Evolutionary conservation across 2,888 invertebrate species (phyloP), one percentile per base, ranked within the genome.

Genomic region (Athripsodes cinereus): DNA sequence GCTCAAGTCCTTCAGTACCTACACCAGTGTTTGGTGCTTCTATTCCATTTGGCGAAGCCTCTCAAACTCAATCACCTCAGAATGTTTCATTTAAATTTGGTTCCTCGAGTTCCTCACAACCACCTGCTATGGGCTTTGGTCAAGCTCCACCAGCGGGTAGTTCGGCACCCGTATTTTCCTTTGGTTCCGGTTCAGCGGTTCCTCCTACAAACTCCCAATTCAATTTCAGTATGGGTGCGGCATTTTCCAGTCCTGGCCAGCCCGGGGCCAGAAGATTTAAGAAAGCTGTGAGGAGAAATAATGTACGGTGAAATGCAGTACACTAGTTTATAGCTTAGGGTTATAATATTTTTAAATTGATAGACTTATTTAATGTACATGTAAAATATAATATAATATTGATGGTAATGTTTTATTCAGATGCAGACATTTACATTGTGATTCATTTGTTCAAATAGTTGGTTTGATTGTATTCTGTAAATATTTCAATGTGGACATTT

Each of bases 111-210:
- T 53, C 60, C 16, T 26, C 40, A 22, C 21, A 21, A 13, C 47
- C 57, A 1, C 21, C 53, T 10, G 40, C 18, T 0, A 51, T 53
- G 21, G 60, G 55, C n/a, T 56, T 60, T 21, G 62, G 60, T n/a
- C 52, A 21, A 19, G 53, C 50, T 5, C 50, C 52, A 2, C 44
- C 58, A 3, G 55, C 57, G 5, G 54, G 51, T 10, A 26, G 58
- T 3, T 48, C 53, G 46, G 66, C 65, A 5, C 67, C 67, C 10
- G 66, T 68, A 53, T 71, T 71, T 58, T 63, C 67, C 11, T 72
- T 72, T 62, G 72, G 71, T 19, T 60, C 68, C 22, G 66, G 67
- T 22, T 60, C 67, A 2, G 10, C 61, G 1, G 54, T 53, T 49
- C 44, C 58, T 13, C 52, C 63, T 22, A 46, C 31, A 20, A 62